Conservation (phyloP, 2,113 vertebrate genomes). For the Cathartes aura region DNA sequence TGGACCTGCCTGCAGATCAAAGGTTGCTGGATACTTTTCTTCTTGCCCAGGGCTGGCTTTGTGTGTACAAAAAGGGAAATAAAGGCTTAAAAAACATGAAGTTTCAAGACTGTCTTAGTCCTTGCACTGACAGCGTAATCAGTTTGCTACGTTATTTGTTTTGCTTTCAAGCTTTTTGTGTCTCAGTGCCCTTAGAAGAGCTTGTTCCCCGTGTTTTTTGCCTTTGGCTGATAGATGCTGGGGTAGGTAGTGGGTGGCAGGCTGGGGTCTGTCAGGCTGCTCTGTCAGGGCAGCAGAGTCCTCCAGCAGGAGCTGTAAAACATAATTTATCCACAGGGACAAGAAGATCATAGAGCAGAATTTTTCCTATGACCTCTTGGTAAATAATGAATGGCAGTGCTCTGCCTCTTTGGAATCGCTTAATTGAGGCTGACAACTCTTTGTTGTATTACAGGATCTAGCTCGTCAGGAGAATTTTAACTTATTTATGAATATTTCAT, state of each 20-base stretch:
- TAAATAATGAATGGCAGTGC: constrained; percentile 54
- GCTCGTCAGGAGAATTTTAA: constrained; percentile 64
- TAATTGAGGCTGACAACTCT: constrained; percentile 68
- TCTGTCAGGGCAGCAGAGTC: background rate
- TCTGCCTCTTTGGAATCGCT: constrained; percentile 17
- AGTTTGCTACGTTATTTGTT: background rate
- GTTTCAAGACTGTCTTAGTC: background rate
- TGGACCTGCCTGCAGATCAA: background rate
- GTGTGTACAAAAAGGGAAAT: background rate
- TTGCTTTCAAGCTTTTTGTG: background rate
- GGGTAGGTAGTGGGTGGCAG: background rate
- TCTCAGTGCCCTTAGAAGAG: background rate
- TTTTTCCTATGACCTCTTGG: constrained; percentile 39
- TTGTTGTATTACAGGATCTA: constrained; percentile 63
- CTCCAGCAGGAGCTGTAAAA: constrained; percentile 1
- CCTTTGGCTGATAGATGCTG: background rate
- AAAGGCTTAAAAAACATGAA: background rate
- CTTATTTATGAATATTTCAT: constrained; percentile 68
- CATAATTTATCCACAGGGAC: background rate
- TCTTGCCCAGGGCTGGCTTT: background rate
- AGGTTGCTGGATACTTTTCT: background rate
- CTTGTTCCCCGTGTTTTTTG: background rate
- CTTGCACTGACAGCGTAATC: background rate
- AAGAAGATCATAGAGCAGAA: constrained; percentile 3
- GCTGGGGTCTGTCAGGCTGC: background rate